Percentiles rank a stretch among this genome's conserved stretches.
These are phyloP conservation scores for Eueremaeus valkanovi DNA, from an alignment of 2,888 invertebrate species.

Conservation along the genomic window DNA sequence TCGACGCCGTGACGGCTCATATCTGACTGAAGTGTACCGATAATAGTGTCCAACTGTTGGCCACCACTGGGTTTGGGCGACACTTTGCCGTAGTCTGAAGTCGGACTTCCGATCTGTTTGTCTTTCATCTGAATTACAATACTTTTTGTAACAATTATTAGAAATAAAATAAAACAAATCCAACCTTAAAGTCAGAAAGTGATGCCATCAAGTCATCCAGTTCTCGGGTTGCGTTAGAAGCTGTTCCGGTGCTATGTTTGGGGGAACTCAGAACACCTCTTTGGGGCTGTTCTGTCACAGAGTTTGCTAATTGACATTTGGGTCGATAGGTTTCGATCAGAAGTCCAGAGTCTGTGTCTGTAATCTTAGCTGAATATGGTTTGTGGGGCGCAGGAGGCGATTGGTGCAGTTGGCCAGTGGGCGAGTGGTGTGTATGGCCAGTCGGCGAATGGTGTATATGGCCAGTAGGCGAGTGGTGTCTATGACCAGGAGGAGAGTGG, in stretches of 20 bases:
- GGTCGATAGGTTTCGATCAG: background rate
- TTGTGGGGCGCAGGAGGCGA: background rate
- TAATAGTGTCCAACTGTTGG: conserved; percentile 72
- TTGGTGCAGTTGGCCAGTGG: background rate
- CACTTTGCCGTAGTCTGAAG: conserved; percentile 23
- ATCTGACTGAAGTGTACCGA: conserved; percentile 82
- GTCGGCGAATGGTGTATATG: no score
- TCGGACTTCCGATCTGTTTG: background rate
- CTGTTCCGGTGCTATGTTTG: conserved; percentile 50
- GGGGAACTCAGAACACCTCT: background rate
- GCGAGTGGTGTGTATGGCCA: background rate
- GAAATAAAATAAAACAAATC: no score
- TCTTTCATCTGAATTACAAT: conserved; percentile 29
- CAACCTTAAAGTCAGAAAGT: conserved; percentile 88
- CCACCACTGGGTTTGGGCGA: conserved; percentile 40
- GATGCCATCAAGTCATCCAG: conserved; percentile 94
- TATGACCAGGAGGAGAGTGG: no score
- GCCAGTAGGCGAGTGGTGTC: background rate
- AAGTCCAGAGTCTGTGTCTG: background rate
- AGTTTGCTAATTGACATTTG: background rate
- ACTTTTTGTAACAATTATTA: no score
- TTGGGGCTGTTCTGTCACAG: background rate
- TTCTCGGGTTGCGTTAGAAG: conserved; percentile 88
- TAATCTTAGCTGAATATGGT: background rate
- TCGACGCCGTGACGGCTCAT: conserved; percentile 98